phyloP scores from a whole-genome alignment of 2,113 vertebrate genomes.

The Pleuronectes platessa region DNA sequence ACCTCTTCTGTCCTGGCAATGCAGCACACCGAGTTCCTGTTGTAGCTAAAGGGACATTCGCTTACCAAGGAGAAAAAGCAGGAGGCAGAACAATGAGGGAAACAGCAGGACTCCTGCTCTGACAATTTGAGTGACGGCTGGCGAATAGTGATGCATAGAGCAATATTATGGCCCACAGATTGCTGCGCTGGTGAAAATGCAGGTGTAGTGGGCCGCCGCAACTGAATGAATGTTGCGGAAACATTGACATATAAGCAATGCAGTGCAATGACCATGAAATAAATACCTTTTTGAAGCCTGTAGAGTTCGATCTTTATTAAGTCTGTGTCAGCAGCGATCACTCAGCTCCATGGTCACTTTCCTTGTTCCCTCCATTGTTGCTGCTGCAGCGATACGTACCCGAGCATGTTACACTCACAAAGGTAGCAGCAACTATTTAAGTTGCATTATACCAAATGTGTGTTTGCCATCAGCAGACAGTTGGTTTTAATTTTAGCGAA shows the following conservation, averaged over 20 bases:
- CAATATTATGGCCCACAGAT: constrained; percentile 27
- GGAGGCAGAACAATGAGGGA: constrained; percentile 27
- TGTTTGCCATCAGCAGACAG: constrained; percentile 36
- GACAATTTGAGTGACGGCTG: constrained; percentile 54
- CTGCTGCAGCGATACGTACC: neutral
- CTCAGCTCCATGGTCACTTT: neutral
- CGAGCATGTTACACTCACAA: too few species aligned
- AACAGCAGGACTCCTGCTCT: constrained; percentile 36
- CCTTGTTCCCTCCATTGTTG: constrained; percentile 8
- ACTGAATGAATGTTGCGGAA: constrained; percentile 19
- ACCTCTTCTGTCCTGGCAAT: neutral
- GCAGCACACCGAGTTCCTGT: neutral
- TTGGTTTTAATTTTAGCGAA: constrained; percentile 33
- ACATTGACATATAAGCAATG: constrained; percentile 40
- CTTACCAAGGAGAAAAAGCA: constrained; percentile 36
- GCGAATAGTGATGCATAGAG: constrained; percentile 50
- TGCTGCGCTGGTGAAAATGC: constrained; percentile 34
- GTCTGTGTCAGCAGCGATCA: constrained; percentile 13
- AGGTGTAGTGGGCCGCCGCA: constrained; percentile 4
- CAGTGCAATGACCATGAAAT: constrained; percentile 22
- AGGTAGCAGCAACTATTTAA: too few species aligned
- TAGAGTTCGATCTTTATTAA: constrained; percentile 21
- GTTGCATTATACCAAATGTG: constrained; percentile 14
- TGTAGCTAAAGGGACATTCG: constrained; percentile 25
- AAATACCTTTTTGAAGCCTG: constrained; percentile 12